Evolutionary conservation across 1,140 invertebrate species (phyloP).

Genomic region (Araneus ventricosus): DNA sequence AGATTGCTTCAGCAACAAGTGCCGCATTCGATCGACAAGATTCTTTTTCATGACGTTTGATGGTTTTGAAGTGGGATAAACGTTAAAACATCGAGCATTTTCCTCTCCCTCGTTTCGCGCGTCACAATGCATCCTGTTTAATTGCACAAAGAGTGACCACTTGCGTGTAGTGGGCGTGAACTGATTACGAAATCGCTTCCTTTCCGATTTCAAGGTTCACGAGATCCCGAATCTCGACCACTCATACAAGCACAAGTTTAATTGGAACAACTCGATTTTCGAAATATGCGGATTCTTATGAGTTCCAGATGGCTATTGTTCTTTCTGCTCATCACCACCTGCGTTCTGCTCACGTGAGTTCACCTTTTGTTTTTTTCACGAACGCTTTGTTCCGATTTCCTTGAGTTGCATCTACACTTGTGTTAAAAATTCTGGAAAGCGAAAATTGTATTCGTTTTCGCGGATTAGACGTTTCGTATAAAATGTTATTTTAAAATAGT

Average conservation of each 20-base stretch:
- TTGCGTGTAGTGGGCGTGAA: constrained; percentile 39
- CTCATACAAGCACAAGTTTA: background rate
- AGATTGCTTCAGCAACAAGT: background rate
- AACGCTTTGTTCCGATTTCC: background rate
- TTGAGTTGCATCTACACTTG: too few species aligned
- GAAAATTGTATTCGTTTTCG: background rate
- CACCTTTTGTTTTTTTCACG: background rate
- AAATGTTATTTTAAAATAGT: background rate
- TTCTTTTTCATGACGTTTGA: background rate
- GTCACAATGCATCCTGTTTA: constrained; percentile 40
- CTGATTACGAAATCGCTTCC: constrained; percentile 28
- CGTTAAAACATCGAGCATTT: background rate
- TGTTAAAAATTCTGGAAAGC: background rate
- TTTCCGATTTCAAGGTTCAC: constrained; percentile 34
- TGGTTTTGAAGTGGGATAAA: background rate
- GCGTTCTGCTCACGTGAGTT: constrained; percentile 33
- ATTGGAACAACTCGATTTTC: background rate
- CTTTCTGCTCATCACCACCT: constrained; percentile 33
- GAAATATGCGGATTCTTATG: constrained; percentile 15
- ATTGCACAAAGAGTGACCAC: background rate
- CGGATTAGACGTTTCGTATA: background rate
- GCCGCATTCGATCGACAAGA: background rate
- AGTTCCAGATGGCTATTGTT: constrained; percentile 13
- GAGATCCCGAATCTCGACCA: background rate
- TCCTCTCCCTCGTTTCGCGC: background rate